A percentile compares a stretch with the other conserved stretches of the same genome.
These are phyloP conservation scores for Halichoerus grypus DNA, from an alignment of 2,113 vertebrate species.

Conservation along the genomic window DNA sequence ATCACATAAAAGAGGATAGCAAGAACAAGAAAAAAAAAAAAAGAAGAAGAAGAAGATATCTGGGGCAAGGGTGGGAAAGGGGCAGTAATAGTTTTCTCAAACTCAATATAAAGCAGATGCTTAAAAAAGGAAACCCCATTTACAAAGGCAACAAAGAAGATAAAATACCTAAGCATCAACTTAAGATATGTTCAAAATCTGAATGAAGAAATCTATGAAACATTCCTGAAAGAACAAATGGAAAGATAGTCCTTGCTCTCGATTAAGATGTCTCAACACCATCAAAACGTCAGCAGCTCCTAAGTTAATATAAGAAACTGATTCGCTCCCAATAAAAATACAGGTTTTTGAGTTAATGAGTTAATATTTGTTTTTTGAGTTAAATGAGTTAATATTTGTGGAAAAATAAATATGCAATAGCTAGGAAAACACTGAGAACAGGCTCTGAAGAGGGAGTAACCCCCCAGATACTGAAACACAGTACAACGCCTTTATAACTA, in stretches of 20 bases:
- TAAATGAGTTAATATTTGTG: not conserved
- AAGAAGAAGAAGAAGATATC: not conserved
- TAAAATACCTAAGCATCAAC: not conserved
- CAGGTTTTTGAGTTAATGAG: not conserved
- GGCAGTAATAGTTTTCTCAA: not conserved
- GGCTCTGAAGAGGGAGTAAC: not conserved
- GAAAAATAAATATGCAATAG: not conserved
- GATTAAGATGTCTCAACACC: not conserved
- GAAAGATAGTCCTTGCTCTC: not conserved
- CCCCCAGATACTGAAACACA: not conserved
- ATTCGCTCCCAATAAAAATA: not conserved
- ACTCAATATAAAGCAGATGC: not conserved
- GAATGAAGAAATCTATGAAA: not conserved
- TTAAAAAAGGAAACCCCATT: not conserved
- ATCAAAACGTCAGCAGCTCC: not conserved
- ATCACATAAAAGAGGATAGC: not conserved
- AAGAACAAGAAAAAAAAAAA: not conserved
- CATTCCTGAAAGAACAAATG: not conserved
- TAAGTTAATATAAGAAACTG: not conserved
- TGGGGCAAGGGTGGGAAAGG: not conserved
- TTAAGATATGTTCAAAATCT: slow-evolving; percentile 2
- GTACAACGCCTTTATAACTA: not conserved
- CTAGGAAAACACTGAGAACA: not conserved
- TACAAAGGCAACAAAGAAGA: not conserved
- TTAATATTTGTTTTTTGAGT: not conserved